Conservation (phyloP, 2,888 invertebrate species). For the Stramonita haemastoma region DNA sequence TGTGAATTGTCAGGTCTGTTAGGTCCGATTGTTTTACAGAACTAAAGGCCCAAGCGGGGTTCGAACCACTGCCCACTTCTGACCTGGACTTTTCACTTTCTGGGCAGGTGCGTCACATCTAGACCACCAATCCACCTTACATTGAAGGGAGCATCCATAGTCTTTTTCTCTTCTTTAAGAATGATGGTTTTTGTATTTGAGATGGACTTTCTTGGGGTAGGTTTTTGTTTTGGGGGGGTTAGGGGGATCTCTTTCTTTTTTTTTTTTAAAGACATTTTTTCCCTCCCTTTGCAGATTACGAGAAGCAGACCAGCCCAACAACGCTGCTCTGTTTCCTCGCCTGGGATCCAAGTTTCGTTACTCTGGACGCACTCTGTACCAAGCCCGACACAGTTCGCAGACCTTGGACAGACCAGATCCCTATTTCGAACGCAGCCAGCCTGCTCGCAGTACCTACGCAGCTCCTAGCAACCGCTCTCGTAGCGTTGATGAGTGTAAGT, state of each 20-base stretch:
- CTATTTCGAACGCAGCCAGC: slow-evolving; percentile 83
- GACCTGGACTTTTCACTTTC: too few relatives aligned
- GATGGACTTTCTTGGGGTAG: too few relatives aligned
- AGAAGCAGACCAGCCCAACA: slow-evolving; percentile 89
- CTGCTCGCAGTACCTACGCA: slow-evolving; percentile 48
- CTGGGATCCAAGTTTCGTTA: slow-evolving; percentile 92
- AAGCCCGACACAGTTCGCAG: slow-evolving; percentile 86
- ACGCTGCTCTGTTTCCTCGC: slow-evolving; percentile 82
- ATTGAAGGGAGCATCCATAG: too few relatives aligned
- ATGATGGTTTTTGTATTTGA: too few relatives aligned
- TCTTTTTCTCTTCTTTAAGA: too few relatives aligned
- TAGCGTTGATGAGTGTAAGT: slow-evolving; percentile 61
- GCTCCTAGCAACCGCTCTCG: slow-evolving; percentile 50
- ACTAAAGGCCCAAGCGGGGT: too few relatives aligned
- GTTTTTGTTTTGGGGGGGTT: neutral
- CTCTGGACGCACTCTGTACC: slow-evolving; percentile 97
- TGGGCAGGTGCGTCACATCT: too few relatives aligned
- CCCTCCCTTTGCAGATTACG: slow-evolving; percentile 83
- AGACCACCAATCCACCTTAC: too few relatives aligned
- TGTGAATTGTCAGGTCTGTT: too few relatives aligned
- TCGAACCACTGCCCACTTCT: too few relatives aligned
- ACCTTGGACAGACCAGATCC: slow-evolving; percentile 91
- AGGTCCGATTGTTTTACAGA: too few relatives aligned
- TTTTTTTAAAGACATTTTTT: neutral
- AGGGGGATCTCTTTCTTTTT: neutral